Base-by-base conservation (phyloP, 2,888 invertebrate species). In the Nomada flava region DNA sequence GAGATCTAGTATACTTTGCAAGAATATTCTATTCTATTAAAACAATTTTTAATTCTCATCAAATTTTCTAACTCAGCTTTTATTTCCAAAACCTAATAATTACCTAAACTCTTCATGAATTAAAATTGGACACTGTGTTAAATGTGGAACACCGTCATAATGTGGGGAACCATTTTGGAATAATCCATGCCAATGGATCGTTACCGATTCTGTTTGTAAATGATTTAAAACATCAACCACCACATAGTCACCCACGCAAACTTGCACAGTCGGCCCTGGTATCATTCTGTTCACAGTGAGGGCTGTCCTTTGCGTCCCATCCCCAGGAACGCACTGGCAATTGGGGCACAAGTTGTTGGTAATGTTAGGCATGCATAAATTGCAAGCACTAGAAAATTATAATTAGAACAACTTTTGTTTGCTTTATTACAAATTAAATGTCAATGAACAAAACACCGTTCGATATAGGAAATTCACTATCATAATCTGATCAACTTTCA, bases 171-270 rank as follows among this genome's bases (percentile, higher is more conserved):
- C 97, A 86, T 96, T 95, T 93, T 98, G 98, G 95, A 96, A 96
- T 89, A 98, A 95, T 84, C 98, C 98, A 92, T 98, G 98, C 98
- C 98, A 98, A 93, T 98, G 98, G 82, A 98, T 96, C 70, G 97
- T 96, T 13, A 97, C 96, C 91, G 97, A 97, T 95, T 97, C 96
- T 78, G 97, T 97, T 91, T 97, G 97, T 95, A 98, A 96, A 86
- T 96, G 96, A 93, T 98, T 98, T 91, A 96, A 96, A 3, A 98
- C 97, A 90, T 98, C 98, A 59, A 98, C 95, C 15, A 98, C 96
- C 5, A 98, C 96, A 91, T 96, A 97, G 94, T 98, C 98, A 86
- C 97, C 96, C 93, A 97, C 96, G 93, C 98, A 98, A 23, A 98
- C 98, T 95, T 98, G 97, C 85, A 98, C 86, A 2, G 80, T 69